Base-by-base conservation (phyloP, 1,140 invertebrate species). In the Brachionus sp. region DNA sequence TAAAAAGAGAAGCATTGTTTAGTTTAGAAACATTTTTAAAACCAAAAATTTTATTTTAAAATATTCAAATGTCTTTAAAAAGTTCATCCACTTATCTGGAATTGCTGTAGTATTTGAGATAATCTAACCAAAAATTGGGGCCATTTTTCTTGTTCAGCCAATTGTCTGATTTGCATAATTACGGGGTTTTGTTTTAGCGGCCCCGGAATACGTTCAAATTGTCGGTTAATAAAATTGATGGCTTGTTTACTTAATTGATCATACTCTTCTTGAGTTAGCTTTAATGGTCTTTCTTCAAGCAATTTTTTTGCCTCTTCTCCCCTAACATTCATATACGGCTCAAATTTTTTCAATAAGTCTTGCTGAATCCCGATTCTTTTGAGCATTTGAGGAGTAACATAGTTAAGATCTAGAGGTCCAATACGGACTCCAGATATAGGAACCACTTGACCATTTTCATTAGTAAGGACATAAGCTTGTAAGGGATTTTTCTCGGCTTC, bases 331-430 rank as follows among this genome's bases (percentile, higher is more conserved):
- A 80, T 35, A 12, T 62, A 80, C 10, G 77, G 77, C 57, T 80
- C 33, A 9, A 80, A 29, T 12, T 62, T 35, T 80, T 80, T 5
- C 5, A 62, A 33, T 10, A 62, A 42, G n/a, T 80, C n/a, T 13
- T 23, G 6, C 23, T 23, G n/a, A 12, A 80, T 4, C 6, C 50
- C 46, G 12, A 19, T 42, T 13, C 19, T 19, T 9, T 44, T 23
- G 7, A 80, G 35, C 35, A 9, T 42, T 44, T 62, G 10, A 9
- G 33, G 7, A 25, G 16, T 29, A 1, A 42, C 77, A 35, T 39
- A 80, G 9, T 37, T 66, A n/a, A 80, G 62, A 80, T 80, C 77
- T 12, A 80, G 42, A 37, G 77, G 77, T 44, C 77, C 77, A 37
- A 57, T 62, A 6, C 77, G 46, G 5, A 80, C 77, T 6, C 77